Conservation (phyloP, 2,888 invertebrate species). For the Dryadula phaetusa region DNA sequence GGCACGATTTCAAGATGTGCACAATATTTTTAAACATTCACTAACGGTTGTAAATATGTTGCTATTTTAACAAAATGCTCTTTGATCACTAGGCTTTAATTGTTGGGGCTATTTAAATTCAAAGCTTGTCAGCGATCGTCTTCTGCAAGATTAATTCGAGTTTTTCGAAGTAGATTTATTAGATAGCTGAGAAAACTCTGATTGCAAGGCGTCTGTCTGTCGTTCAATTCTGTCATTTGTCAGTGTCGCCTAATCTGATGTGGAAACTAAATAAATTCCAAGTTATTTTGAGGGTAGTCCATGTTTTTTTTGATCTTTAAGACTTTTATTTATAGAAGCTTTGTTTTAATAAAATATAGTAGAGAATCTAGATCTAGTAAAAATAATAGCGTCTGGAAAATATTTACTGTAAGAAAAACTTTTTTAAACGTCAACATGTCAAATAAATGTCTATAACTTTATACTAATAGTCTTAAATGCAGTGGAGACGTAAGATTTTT, state of each 20-base stretch:
- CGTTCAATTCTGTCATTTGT: slow-evolving; percentile 70
- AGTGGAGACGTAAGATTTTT: slow-evolving; percentile 16
- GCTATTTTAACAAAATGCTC: not conserved
- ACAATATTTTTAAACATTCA: not conserved
- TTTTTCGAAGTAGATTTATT: slow-evolving; percentile 74
- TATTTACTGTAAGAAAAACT: not conserved
- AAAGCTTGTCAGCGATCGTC: slow-evolving; percentile 57
- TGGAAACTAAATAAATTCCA: slow-evolving; percentile 57
- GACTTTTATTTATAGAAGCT: not conserved
- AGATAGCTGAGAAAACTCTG: slow-evolving; percentile 61
- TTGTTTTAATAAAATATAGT: not conserved
- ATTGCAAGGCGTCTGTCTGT: slow-evolving; percentile 58
- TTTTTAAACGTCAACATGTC: not conserved
- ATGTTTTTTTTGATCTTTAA: not conserved
- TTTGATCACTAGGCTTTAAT: slow-evolving; percentile 26
- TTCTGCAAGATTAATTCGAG: slow-evolving; percentile 71
- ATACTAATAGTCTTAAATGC: not conserved
- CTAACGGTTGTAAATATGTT: not conserved
- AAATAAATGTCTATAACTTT: not conserved
- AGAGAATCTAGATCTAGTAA: not conserved
- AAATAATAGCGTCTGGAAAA: no score
- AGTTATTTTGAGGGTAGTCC: slow-evolving; percentile 8
- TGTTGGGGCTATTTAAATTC: slow-evolving; percentile 42
- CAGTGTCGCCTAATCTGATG: slow-evolving; percentile 71
- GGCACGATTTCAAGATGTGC: no score